phyloP scores from a whole-genome alignment of 2,888 invertebrate genomes.

The Neoitamus cyanurus region DNA sequence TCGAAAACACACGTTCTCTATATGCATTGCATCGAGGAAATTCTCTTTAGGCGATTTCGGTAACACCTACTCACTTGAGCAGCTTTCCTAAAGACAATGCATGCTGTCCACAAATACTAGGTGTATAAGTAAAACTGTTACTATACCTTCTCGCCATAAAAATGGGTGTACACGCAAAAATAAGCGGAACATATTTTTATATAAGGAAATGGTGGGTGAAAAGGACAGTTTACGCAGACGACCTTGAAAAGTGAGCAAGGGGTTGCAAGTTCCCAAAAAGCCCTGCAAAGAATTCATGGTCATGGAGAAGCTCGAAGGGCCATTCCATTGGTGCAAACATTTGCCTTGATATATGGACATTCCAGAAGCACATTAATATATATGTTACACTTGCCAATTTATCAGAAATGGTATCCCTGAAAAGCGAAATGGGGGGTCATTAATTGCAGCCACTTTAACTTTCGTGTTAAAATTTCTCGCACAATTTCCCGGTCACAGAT shows the following conservation, averaged over 20 bases:
- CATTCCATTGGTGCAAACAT: neutral
- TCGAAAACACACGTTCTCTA: neutral
- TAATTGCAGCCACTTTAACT: neutral
- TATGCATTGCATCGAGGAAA: neutral
- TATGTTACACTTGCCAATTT: neutral
- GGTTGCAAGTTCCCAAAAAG: neutral
- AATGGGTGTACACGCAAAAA: neutral
- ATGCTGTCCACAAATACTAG: neutral
- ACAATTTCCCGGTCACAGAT: neutral
- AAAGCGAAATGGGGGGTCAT: neutral
- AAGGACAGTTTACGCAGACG: slow-evolving; percentile 11
- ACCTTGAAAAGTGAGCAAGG: slow-evolving; percentile 11
- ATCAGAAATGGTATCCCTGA: neutral
- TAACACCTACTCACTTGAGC: neutral
- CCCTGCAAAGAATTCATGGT: neutral
- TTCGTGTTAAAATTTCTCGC: neutral
- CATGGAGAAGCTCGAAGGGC: neutral
- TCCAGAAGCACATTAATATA: neutral
- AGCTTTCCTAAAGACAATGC: neutral
- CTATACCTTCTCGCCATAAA: neutral
- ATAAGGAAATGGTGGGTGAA: neutral
- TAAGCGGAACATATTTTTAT: neutral
- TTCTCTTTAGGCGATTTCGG: neutral
- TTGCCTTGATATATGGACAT: neutral
- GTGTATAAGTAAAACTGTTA: neutral